Conservation (phyloP, 2,888 invertebrate species). For the Sepiola atlantica region DNA sequence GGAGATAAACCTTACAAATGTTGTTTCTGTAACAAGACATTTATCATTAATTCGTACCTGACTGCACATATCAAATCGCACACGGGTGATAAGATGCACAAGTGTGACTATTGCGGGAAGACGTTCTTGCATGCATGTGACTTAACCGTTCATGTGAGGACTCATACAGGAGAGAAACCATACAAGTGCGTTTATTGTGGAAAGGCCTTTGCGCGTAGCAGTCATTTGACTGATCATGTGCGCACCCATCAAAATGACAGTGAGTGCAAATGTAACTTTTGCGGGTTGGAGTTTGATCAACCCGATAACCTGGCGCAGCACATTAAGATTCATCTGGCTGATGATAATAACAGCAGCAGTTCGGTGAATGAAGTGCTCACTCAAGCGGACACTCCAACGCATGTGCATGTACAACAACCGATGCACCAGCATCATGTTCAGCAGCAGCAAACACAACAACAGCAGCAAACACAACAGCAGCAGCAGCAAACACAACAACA, state of each 20-base stretch:
- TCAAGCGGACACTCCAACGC: neutral
- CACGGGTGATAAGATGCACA: slow-evolving; percentile 24
- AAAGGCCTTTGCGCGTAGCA: slow-evolving; percentile 40
- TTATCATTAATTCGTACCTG: slow-evolving; percentile 35
- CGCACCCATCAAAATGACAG: slow-evolving; percentile 38
- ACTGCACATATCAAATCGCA: slow-evolving; percentile 44
- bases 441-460: neutral
- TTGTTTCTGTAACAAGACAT: slow-evolving; percentile 36
- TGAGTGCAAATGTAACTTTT: slow-evolving; percentile 25
- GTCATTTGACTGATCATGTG: slow-evolving; percentile 37
- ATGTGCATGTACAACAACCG: neutral
- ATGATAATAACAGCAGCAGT: slow-evolving; percentile 8
- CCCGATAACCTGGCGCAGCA: slow-evolving; percentile 22
- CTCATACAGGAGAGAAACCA: slow-evolving; percentile 33
- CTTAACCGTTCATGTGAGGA: slow-evolving; percentile 24
- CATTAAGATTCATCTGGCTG: neutral
- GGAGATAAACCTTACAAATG: slow-evolving; percentile 42
- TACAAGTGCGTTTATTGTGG: slow-evolving; percentile 42
- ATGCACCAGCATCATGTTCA: neutral
- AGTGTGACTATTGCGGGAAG: slow-evolving; percentile 40
- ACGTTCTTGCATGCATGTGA: slow-evolving; percentile 44
- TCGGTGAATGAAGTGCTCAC: neutral
- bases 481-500: neutral
- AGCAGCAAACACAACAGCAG: neutral
- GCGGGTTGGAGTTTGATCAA: neutral